phyloP scores from a whole-genome alignment of 1,140 invertebrate genomes.

The Heliconius melpomene region DNA sequence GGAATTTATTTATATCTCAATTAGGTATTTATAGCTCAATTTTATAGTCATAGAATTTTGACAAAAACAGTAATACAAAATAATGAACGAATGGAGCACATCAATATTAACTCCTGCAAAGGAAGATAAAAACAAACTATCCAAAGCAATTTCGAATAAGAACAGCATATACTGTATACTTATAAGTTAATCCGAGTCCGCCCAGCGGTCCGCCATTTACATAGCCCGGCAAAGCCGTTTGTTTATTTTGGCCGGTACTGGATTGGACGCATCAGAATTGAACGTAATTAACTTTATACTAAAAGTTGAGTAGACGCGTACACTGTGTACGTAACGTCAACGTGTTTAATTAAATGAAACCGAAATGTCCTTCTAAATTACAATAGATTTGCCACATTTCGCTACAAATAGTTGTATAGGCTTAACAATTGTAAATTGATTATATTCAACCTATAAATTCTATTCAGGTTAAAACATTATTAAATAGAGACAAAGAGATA shows the following conservation, averaged over 20 bases:
- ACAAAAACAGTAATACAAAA: too few relatives aligned
- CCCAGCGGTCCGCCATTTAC: conserved; percentile 41
- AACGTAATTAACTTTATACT: conserved; percentile 63
- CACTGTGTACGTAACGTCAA: conserved; percentile 39
- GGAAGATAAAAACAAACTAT: conserved; percentile 10
- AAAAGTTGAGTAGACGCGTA: conserved; percentile 49
- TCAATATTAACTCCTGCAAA: background rate
- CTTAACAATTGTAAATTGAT: too few relatives aligned
- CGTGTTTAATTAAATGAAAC: conserved; percentile 38
- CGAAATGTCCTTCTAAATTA: conserved; percentile 27
- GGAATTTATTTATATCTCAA: too few relatives aligned
- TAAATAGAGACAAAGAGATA: too few relatives aligned
- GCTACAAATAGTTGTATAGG: background rate
- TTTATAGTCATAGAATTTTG: too few relatives aligned
- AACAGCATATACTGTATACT: conserved; percentile 22
- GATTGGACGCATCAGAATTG: conserved; percentile 46
- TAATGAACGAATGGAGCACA: background rate
- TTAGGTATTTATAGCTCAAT: too few relatives aligned
- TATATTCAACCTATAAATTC: too few relatives aligned
- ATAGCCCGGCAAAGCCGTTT: conserved; percentile 48
- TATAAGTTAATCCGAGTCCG: conserved; percentile 36
- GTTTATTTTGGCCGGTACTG: conserved; percentile 51
- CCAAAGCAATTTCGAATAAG: conserved; percentile 11
- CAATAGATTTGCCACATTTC: background rate
- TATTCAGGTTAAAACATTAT: too few relatives aligned